These are phyloP conservation scores for Yponomeuta malinellus DNA, from an alignment of 2,888 invertebrate genomes.

Conservation along the genomic window DNA sequence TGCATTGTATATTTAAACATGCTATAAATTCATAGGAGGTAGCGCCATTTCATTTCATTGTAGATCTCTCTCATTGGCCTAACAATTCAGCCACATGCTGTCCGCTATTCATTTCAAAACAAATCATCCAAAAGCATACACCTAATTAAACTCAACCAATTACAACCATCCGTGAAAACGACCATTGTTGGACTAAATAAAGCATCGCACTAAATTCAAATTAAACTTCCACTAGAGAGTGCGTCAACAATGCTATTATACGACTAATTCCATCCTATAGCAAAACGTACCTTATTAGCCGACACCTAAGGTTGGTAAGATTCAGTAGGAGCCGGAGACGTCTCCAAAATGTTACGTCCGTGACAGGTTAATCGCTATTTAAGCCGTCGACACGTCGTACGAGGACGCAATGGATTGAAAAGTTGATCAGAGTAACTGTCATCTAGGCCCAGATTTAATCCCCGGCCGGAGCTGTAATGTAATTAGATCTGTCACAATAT, in stretches of 20 bases:
- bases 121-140: not conserved
- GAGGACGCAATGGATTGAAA: constrained; percentile 58
- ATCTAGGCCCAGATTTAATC: constrained; percentile 62
- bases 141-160: not conserved
- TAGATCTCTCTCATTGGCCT: not conserved
- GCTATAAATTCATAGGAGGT: no score
- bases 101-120: not conserved
- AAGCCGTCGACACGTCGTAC: constrained; percentile 60
- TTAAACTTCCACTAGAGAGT: constrained; percentile 12
- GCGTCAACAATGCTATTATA: constrained; percentile 13
- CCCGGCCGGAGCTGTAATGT: constrained; percentile 34
- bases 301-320: not conserved
- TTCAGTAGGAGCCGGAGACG: not conserved
- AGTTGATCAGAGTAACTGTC: constrained; percentile 70
- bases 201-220: constrained; percentile 8
- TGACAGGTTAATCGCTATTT: constrained; percentile 66
- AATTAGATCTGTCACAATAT: constrained; percentile 69
- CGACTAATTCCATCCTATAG: not conserved
- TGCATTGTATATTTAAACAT: no score
- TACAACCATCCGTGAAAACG: not conserved
- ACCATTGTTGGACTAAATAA: constrained; percentile 8
- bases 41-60: not conserved
- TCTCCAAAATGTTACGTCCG: constrained; percentile 18
- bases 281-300: not conserved
- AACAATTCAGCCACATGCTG: not conserved